Conservation (phyloP, 2,113 vertebrate species). For the Alces alces region DNA sequence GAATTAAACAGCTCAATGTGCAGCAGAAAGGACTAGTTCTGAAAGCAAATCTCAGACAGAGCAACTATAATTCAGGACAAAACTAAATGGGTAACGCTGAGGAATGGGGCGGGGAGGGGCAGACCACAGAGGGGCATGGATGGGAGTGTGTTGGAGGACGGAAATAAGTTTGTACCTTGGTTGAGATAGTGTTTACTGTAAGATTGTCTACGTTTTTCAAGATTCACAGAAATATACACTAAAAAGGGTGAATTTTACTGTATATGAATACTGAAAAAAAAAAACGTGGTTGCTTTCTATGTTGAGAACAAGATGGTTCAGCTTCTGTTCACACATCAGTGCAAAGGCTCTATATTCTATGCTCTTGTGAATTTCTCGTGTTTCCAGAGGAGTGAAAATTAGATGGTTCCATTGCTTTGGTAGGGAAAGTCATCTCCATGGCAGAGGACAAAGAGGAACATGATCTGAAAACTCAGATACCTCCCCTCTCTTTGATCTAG, state of each 20-base stretch:
- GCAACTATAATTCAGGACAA: background rate
- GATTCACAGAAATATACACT: background rate
- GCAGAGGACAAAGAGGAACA: background rate
- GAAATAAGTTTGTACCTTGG: background rate
- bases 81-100: background rate
- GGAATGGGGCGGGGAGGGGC: background rate
- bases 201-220: background rate
- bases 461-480: background rate
- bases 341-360: background rate
- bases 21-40: constrained; percentile 15
- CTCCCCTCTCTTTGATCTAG: background rate
- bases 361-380: background rate
- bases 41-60: constrained; percentile 8
- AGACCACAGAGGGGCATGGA: background rate
- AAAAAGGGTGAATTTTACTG: background rate
- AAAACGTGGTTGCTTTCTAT: background rate
- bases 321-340: background rate
- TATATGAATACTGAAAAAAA: background rate
- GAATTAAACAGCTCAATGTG: background rate
- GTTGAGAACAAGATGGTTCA: background rate
- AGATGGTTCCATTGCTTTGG: background rate
- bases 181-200: background rate
- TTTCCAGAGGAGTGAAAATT: constrained; percentile 30
- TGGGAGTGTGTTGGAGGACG: background rate
- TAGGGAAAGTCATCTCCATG: constrained; percentile 4